Conservation (phyloP, 2,113 vertebrate species). For the Cairina moschata region DNA sequence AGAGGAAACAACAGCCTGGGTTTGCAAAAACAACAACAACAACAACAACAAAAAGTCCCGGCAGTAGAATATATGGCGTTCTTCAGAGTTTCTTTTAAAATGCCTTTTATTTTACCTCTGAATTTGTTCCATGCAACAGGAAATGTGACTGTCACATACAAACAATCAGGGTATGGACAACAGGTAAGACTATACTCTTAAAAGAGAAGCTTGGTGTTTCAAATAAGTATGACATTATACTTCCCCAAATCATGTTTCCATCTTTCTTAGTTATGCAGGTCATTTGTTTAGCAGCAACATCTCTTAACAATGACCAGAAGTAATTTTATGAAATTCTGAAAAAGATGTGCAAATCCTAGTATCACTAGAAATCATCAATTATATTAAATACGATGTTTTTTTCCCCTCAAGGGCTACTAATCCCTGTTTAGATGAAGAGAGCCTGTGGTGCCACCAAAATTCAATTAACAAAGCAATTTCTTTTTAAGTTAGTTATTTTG, state of each 20-base stretch:
- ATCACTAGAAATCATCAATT: slow-evolving; percentile 2
- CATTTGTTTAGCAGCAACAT: slow-evolving; percentile 3
- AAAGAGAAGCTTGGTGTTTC: neutral
- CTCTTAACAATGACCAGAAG: neutral
- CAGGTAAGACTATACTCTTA: neutral
- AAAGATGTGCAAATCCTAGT: neutral
- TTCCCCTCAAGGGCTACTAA: neutral
- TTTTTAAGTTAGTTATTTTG: neutral
- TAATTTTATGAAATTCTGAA: slow-evolving; percentile 21
- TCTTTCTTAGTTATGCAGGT: neutral
- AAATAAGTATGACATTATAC: neutral
- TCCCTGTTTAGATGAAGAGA: neutral
- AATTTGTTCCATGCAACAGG: neutral
- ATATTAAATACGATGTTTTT: neutral
- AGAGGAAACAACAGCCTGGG: neutral
- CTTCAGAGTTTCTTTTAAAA: neutral
- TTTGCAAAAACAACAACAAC: neutral
- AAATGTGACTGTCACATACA: neutral
- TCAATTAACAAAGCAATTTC: neutral
- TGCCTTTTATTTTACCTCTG: neutral
- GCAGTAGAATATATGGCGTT: neutral
- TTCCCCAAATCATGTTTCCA: neutral
- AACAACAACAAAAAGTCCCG: neutral
- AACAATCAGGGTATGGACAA: neutral
- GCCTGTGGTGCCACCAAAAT: neutral